Evolutionary conservation across 2,113 vertebrate genomes (phyloP).

Genomic region (Mohoua ochrocephala): DNA sequence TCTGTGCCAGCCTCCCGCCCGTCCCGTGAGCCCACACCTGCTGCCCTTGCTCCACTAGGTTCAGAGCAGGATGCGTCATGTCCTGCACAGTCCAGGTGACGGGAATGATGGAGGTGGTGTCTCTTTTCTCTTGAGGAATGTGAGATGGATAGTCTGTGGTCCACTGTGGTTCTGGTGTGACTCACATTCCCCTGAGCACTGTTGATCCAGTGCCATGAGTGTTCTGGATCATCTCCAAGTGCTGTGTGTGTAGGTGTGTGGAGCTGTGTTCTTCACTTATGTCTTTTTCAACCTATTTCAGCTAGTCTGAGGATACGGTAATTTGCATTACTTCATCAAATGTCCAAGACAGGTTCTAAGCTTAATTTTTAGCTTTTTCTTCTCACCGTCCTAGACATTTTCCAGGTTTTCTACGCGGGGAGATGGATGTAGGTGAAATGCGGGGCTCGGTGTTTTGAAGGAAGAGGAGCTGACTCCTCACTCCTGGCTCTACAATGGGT

Average conservation of each 20-base stretch:
- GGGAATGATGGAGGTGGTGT: not conserved
- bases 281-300: not conserved
- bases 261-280: not conserved
- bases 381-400: not conserved
- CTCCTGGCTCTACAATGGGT: not conserved
- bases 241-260: not conserved
- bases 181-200: not conserved
- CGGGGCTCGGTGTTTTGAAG: not conserved
- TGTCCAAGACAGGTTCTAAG: not conserved
- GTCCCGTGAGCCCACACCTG: not conserved
- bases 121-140: not conserved
- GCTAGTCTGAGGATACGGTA: not conserved
- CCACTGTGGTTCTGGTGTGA: not conserved
- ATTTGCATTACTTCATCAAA: not conserved
- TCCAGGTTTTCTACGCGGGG: not conserved
- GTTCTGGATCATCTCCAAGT: not conserved
- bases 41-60: not conserved
- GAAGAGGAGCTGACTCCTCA: not conserved
- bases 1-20: not conserved
- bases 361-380: not conserved
- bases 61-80: not conserved
- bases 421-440: not conserved
- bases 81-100: rapidly evolving
- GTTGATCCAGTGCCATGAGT: not conserved
- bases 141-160: not conserved